Conservation (phyloP, 2,797 vertebrate species). For the Acanthurus tractus region DNA sequence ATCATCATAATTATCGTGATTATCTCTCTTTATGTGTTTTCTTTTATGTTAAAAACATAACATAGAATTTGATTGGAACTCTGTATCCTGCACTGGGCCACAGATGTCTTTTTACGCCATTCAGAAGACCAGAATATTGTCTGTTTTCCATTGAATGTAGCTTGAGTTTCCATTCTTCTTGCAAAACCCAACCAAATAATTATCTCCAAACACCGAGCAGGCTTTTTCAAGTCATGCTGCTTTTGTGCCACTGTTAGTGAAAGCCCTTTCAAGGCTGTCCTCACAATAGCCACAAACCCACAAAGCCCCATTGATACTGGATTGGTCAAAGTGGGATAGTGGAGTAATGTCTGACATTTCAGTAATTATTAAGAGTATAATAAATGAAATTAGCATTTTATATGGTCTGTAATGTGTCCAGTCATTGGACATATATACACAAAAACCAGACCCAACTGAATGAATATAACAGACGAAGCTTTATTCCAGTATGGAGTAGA, state of each 20-base stretch:
- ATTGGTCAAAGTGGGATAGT: constrained; percentile 16
- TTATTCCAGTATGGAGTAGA: neutral
- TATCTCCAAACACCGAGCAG: constrained; percentile 11
- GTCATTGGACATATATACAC: neutral
- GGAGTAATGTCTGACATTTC: constrained; percentile 37
- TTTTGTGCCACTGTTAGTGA: constrained; percentile 35
- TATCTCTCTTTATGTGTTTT: too few species aligned
- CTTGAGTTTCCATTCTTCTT: neutral
- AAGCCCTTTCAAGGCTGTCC: constrained; percentile 25
- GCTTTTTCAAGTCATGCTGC: constrained; percentile 24
- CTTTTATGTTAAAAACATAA: too few species aligned
- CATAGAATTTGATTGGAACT: too few species aligned
- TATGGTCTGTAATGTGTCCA: constrained; percentile 16
- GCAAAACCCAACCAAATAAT: constrained; percentile 26
- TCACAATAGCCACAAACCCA: constrained; percentile 15
- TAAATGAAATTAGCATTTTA: constrained; percentile 10
- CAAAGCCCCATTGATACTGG: constrained; percentile 15
- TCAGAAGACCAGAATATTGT: neutral
- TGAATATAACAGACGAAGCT: neutral
- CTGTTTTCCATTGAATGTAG: neutral
- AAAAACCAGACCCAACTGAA: neutral
- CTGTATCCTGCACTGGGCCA: neutral
- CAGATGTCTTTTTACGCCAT: neutral
- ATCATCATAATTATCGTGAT: too few species aligned
- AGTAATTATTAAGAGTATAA: constrained; percentile 24